Evolutionary conservation across 2,888 invertebrate species (phyloP), one percentile per base, ranked within the genome.

Genomic region (Chrysolina americana): DNA sequence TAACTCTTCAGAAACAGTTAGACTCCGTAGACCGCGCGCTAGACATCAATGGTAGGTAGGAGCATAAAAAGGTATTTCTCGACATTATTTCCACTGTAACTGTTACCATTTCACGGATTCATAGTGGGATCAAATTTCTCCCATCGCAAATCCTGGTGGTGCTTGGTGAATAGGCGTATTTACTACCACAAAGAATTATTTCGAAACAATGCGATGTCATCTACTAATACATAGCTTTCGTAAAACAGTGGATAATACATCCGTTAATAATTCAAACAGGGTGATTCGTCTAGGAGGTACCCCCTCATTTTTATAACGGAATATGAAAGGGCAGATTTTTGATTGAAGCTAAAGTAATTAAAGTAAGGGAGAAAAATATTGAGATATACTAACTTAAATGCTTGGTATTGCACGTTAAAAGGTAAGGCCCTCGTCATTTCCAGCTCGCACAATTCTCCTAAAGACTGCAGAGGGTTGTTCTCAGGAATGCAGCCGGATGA

Each of bases 1-100:
- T 36, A 59, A 59, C 59, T 59, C n/a, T 59, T 23, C 59, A 59
- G 59, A 59, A 28, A 59, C 36, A n/a, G 59, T 59, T 36, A 59
- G 59, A 59, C 28, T 15, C 28, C 15, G 28, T 10, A 59, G 59
- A 59, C 59, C n/a, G 59, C 59, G 23, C 17, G 59, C 59, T 36
- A 59, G 59, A 59, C 59, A 28, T 36, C 59, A 59, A 59, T 28
- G 59, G 59, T 59, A 53, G 53, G 48, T 59, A 53, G 53, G 48
- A 48, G 48, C 17, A 59, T 59, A 59, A 59, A 59, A 59, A 59
- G 28, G 8, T 59, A 28, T 19, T 28, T 59, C 59, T 28, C 36
- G 10, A n/a, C n/a, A 9, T 59, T 59, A 59, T 36, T 59, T 36
- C 59, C 28, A 28, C 28, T 59, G 19, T 48, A 10, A 17, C 17